Evolutionary conservation across 2,888 invertebrate species (phyloP).

Genomic region (Pachliopta kotzebuea): DNA sequence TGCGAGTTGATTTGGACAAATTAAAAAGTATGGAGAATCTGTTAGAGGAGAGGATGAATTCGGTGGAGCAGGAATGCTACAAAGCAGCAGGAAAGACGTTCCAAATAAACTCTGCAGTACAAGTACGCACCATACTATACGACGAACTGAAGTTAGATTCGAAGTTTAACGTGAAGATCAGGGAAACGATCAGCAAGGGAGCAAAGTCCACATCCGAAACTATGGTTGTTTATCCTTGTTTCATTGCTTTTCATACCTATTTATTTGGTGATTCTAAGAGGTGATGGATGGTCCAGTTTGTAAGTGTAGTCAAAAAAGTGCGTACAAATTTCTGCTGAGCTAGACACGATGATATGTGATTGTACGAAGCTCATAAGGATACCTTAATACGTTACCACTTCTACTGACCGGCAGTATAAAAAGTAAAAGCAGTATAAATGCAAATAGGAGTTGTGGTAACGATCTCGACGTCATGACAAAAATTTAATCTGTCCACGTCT

Average conservation of each 20-base stretch:
- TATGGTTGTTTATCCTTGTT: slow-evolving; percentile 57
- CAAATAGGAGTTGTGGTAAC: too few relatives aligned
- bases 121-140: slow-evolving; percentile 66
- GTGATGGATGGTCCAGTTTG: too few relatives aligned
- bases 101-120: slow-evolving; percentile 62
- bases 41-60: slow-evolving; percentile 48
- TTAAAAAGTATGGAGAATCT: slow-evolving; percentile 57
- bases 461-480: too few relatives aligned
- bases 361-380: too few relatives aligned
- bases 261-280: too few relatives aligned
- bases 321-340: too few relatives aligned
- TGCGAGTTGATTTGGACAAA: slow-evolving; percentile 53
- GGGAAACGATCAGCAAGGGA: slow-evolving; percentile 55
- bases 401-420: too few relatives aligned
- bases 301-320: too few relatives aligned
- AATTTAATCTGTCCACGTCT: background rate
- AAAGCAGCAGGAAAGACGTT: slow-evolving; percentile 60
- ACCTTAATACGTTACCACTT: too few relatives aligned
- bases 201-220: slow-evolving; percentile 71
- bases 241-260: too few relatives aligned
- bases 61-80: slow-evolving; percentile 58
- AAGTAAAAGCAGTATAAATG: too few relatives aligned
- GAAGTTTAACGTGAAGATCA: slow-evolving; percentile 55
- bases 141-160: slow-evolving; percentile 67
- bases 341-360: too few relatives aligned